A percentile compares a stretch with the other conserved stretches of the same genome.
phyloP scores from a whole-genome alignment of 2,888 invertebrate species.

The Mellilla xanthometata region DNA sequence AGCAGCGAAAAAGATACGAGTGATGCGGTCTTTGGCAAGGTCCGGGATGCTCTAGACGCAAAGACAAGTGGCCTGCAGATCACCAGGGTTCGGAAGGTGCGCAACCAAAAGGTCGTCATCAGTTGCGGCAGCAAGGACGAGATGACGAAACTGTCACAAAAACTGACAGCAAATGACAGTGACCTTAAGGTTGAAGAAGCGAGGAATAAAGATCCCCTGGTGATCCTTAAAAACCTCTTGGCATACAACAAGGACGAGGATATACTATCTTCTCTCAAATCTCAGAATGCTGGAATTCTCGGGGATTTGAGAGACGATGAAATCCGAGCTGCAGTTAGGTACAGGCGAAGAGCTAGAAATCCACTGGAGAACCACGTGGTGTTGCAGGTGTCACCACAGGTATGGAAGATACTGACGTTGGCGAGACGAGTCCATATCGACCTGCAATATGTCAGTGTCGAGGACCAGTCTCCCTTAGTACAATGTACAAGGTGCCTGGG shows the following conservation, averaged over 20 bases:
- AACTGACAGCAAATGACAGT: not conserved
- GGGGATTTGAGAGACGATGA: not conserved
- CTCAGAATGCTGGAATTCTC: not conserved
- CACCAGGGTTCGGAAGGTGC: not conserved
- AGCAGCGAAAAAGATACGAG: not conserved
- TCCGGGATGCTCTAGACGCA: not conserved
- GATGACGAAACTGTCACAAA: not conserved
- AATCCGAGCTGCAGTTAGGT: not conserved
- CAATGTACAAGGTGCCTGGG: too few relatives aligned
- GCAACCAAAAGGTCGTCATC: not conserved
- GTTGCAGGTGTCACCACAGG: not conserved
- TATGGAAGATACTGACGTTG: too few relatives aligned
- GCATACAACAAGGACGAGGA: not conserved
- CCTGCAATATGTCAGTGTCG: too few relatives aligned
- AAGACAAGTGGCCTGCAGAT: not conserved
- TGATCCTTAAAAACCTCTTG: not conserved
- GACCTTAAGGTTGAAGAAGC: not conserved
- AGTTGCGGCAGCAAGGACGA: not conserved
- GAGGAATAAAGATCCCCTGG: not conserved
- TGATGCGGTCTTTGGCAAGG: not conserved
- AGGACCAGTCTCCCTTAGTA: too few relatives aligned
- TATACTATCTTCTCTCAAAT: not conserved
- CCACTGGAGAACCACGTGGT: not conserved
- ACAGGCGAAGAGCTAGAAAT: not conserved
- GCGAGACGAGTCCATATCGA: too few relatives aligned